Evolutionary conservation across 2,113 vertebrate species (phyloP), one percentile per base, ranked within the genome.

Genomic region (Clupea harengus): DNA sequence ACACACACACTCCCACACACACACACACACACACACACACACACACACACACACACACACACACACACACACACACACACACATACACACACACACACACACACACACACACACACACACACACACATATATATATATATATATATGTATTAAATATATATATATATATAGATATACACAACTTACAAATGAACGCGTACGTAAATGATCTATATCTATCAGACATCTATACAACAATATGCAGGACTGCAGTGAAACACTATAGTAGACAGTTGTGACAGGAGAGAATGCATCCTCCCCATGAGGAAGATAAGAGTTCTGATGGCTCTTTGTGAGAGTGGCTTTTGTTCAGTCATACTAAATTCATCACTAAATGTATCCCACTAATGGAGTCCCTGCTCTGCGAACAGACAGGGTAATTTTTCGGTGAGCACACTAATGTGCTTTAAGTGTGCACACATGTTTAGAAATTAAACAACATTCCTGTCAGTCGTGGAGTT

Each of bases 301-400:
- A 28, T 3, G 64, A 25, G 25, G 64, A 67, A 67, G 64, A 28
- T 67, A 67, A 78, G 39, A 32, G n/a, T 32, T 32, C 64, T 32
- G 81, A 88, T 78, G 81, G 83, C 49, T 86, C 81, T 84, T 88
- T 86, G 52, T 80, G 47, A 83, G n/a, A 45, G 39, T 20, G 47
- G n/a, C n/a, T 52, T 45, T 86, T 32, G 60, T 84, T 82, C 44
- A 10, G 4, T 78, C 45, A 44, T 81, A 39, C 50, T 75, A 39
- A 78, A 78, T 39, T 78, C 72, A 78, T 78, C 72, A 1, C 72
- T 78, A 78, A 78, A 39, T 78, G 72, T 17, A 78, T 32, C 72
- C 39, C 32, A 0, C 32, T 78, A 39, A 78, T 78, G 25, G 72
- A 78, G 28, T 32, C 13, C 11, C 28, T 28, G 72, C 72, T 28